Evolutionary conservation across 2,797 vertebrate species (phyloP).

Genomic region (Danio tinwini): DNA sequence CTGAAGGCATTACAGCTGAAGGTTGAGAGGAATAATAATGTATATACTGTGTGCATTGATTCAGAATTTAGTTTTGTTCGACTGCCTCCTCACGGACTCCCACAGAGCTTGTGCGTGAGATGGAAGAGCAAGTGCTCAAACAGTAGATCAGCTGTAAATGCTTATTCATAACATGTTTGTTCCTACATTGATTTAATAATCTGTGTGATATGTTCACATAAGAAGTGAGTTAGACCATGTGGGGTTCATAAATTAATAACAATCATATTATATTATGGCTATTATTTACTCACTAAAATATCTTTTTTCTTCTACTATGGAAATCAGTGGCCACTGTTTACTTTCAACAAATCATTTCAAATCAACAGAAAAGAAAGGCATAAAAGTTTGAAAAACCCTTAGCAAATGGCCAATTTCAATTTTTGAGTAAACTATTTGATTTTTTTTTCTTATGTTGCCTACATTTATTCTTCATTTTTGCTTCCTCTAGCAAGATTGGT

Average conservation of each 20-base stretch:
- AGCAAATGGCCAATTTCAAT: too few relatives aligned
- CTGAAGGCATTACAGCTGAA: neutral
- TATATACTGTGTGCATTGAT: neutral
- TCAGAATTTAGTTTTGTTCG: neutral
- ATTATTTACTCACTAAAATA: neutral
- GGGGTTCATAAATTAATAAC: neutral
- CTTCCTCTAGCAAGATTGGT: too few relatives aligned
- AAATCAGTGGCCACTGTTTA: too few relatives aligned
- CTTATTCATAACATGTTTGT: neutral
- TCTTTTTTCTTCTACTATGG: too few relatives aligned
- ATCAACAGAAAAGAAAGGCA: too few relatives aligned
- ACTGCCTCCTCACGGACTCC: neutral
- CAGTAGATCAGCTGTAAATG: slow-evolving; percentile 3
- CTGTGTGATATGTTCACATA: neutral
- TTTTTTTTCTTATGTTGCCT: too few relatives aligned
- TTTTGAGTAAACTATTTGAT: too few relatives aligned
- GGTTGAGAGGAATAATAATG: neutral
- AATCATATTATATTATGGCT: too few relatives aligned
- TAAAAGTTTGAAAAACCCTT: too few relatives aligned
- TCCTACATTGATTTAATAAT: neutral
- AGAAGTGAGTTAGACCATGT: neutral
- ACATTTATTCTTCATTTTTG: too few relatives aligned
- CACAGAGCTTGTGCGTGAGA: neutral
- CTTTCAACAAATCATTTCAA: too few relatives aligned
- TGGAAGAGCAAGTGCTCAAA: neutral